Evolutionary conservation across 2,888 invertebrate species (phyloP), one percentile per base, ranked within the genome.

Genomic region (Copidosoma aretas): DNA sequence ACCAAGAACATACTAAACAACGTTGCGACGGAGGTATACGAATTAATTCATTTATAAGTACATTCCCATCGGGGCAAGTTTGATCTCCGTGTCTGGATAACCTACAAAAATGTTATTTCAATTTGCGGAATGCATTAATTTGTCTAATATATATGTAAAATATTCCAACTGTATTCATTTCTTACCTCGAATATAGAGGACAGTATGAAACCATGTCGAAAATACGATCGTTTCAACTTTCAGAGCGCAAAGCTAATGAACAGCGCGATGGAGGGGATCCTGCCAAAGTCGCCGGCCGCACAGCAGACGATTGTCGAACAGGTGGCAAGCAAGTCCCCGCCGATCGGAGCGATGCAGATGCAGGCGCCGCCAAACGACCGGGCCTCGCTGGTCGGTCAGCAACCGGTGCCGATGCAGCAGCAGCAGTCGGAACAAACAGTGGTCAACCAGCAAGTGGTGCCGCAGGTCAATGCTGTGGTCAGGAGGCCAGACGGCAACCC

Each of bases 401-500:
- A 46, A 46, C 17, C 43, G 43, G 17, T 46, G 43, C 43, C 64
- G 81, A 79, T 82, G 85, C 78, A 49, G 76, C 77, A 5, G 75
- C 75, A 43, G 22, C 32, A 5, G 8, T 39, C 32, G 21, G 57
- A 58, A 21, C 52, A 15, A 32, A 4, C n/a, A 41, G 41, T 41
- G 14, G 14, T 8, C 32, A 5, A 57, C 12, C 39, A 17, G 15
- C 41, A 32, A 41, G 41, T 41, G 19, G 32, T 43, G 10, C 67
- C 63, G 32, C 60, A 57, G 21, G 43, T n/a, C 1, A 53, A 51
- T 25, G 86, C 85, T 71, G 86, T 84, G 71, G 86, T 86, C 76
- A 87, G 89, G 83, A 85, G 83, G 73, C 77, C 80, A 64, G 83
- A 83, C 43, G 10, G 49, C 4, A 80, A 82, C 41, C 76, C 76